Conservation (phyloP, 2,113 vertebrate species). For the Martes martes region DNA sequence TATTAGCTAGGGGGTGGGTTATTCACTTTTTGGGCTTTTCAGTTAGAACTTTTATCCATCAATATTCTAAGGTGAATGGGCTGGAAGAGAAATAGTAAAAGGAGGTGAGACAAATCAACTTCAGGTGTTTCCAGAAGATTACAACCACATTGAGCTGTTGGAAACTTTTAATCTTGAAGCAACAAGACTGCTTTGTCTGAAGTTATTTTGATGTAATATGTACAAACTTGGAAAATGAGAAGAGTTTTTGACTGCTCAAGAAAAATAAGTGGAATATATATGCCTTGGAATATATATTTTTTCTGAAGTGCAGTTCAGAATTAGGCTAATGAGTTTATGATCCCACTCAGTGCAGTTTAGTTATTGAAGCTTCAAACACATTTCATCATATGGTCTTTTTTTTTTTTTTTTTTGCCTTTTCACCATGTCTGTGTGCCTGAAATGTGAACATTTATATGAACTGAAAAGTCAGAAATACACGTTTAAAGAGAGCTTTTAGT, state of each 20-base stretch:
- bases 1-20: background rate
- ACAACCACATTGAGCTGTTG: constrained; percentile 28
- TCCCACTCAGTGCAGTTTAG: background rate
- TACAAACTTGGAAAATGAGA: constrained; percentile 45
- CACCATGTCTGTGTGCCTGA: background rate
- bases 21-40: constrained; percentile 22
- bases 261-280: constrained; percentile 7
- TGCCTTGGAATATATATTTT: background rate
- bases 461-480: background rate
- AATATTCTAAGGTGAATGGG: background rate
- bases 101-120: constrained; percentile 38
- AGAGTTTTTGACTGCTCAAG: constrained; percentile 13
- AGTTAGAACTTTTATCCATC: background rate
- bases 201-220: constrained; percentile 42
- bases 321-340: background rate
- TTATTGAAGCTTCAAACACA: background rate
- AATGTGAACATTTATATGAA: background rate
- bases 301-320: constrained; percentile 24
- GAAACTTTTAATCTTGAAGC: constrained; percentile 41
- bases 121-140: constrained; percentile 41
- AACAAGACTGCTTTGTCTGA: constrained; percentile 44
- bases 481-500: background rate
- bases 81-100: constrained; percentile 40
- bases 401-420: background rate
- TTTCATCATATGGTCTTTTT: background rate